A percentile compares a stretch with the other conserved stretches of the same genome.
Evolutionary conservation across 2,113 vertebrate species (phyloP).

Genomic region (Enhydra lutris): DNA sequence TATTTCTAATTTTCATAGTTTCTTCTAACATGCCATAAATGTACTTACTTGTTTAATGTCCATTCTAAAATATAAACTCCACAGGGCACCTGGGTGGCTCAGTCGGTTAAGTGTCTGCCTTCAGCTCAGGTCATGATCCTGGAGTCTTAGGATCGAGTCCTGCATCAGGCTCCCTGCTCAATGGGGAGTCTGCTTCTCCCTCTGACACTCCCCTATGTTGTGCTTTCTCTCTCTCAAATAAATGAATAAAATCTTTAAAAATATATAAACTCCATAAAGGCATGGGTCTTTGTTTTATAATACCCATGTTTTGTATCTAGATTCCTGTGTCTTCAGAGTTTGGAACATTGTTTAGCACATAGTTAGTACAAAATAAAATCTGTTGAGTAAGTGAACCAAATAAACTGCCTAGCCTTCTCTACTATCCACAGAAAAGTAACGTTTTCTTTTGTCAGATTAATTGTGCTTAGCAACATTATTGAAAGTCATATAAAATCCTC

Average conservation of each 20-base stretch:
- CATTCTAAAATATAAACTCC: not conserved
- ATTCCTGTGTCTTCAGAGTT: not conserved
- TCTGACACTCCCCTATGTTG: too few relatives aligned
- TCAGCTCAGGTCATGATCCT: not conserved
- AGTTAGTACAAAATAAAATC: not conserved
- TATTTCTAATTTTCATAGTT: not conserved
- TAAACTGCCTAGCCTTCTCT: not conserved
- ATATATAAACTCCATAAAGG: not conserved
- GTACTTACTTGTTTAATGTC: not conserved
- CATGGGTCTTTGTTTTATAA: not conserved
- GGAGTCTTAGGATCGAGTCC: not conserved
- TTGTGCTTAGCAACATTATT: not conserved
- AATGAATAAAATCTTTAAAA: not conserved
- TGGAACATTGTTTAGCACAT: not conserved
- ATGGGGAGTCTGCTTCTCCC: too few relatives aligned
- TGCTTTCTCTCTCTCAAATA: not conserved
- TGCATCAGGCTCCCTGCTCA: too few relatives aligned
- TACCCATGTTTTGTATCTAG: not conserved
- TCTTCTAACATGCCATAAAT: not conserved
- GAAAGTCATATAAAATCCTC: not conserved
- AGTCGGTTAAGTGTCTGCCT: not conserved
- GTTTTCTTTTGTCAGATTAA: not conserved
- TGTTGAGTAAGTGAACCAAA: not conserved
- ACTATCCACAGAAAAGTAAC: not conserved
- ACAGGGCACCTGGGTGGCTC: not conserved